Conservation (phyloP, 2,888 invertebrate species). For the Oeneis ivallda region DNA sequence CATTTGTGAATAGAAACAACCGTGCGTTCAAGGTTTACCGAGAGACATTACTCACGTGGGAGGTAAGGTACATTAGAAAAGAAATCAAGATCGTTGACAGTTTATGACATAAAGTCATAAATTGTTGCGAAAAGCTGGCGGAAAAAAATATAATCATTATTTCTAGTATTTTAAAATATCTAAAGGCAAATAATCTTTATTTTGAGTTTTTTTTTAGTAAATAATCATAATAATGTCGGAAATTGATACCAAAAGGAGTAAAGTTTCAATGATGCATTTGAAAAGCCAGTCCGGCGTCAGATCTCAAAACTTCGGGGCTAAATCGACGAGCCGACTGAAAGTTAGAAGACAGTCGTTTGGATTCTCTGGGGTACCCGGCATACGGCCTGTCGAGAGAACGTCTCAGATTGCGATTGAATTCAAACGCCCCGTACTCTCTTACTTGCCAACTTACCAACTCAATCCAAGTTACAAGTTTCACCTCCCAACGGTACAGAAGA, state of each 20-base stretch:
- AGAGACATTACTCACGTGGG: slow-evolving; percentile 67
- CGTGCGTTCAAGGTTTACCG: slow-evolving; percentile 11
- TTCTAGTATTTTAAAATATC: neutral
- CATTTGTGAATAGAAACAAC: slow-evolving; percentile 15
- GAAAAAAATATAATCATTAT: neutral
- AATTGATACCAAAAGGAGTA: slow-evolving; percentile 47
- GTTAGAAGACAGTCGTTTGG: slow-evolving; percentile 61
- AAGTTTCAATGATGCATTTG: slow-evolving; percentile 46
- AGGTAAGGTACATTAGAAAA: slow-evolving; percentile 72
- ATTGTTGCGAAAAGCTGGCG: neutral
- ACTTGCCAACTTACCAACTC: slow-evolving; percentile 63
- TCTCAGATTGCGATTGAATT: slow-evolving; percentile 66
- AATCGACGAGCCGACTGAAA: slow-evolving; percentile 57
- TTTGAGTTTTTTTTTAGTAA: neutral
- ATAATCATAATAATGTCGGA: slow-evolving; percentile 33
- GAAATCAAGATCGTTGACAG: slow-evolving; percentile 73
- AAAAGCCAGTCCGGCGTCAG: slow-evolving; percentile 46
- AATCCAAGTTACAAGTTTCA: slow-evolving; percentile 53
- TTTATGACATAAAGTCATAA: neutral
- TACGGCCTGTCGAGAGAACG: slow-evolving; percentile 56
- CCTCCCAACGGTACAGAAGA: slow-evolving; percentile 44
- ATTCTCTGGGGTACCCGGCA: slow-evolving; percentile 57
- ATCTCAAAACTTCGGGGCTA: slow-evolving; percentile 43
- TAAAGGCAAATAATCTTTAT: neutral
- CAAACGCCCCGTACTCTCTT: slow-evolving; percentile 60